phyloP scores from a whole-genome alignment of 2,888 invertebrate genomes.

The Hoplodrina ambigua region DNA sequence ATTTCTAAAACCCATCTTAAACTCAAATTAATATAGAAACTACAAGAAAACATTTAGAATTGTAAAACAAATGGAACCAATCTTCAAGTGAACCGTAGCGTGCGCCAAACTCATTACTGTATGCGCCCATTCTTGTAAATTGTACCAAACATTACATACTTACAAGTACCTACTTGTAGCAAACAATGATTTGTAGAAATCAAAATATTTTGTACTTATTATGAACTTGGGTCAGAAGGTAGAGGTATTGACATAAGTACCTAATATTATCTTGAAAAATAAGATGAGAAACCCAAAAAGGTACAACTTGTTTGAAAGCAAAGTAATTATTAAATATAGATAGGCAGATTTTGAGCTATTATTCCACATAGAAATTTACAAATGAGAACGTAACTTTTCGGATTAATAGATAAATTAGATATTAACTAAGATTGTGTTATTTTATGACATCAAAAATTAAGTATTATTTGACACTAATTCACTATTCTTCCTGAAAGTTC shows the following conservation, averaged over 20 bases:
- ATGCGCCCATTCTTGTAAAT: conserved; percentile 66
- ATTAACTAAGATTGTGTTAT: too few species aligned
- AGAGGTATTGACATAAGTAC: neutral
- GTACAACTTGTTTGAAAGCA: too few species aligned
- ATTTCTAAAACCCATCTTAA: neutral
- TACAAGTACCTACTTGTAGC: neutral
- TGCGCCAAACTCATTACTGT: conserved; percentile 68
- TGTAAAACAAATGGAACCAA: conserved; percentile 18
- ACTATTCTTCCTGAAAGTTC: too few species aligned
- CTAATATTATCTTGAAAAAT: neutral
- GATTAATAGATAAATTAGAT: too few species aligned
- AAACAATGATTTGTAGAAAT: conserved; percentile 46
- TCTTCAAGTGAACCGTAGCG: conserved; percentile 60
- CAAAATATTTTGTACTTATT: conserved; percentile 12
- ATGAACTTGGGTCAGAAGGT: neutral
- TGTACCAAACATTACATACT: conserved; percentile 52
- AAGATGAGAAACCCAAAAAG: neutral
- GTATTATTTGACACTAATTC: too few species aligned
- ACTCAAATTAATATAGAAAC: neutral
- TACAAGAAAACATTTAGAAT: conserved; percentile 4
- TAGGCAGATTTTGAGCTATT: too few species aligned
- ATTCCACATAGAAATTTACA: too few species aligned
- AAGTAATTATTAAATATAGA: too few species aligned
- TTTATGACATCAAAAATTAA: too few species aligned
- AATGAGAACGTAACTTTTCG: too few species aligned